These are phyloP conservation scores for Betta splendens DNA, from an alignment of 2,797 vertebrate species.

Conservation along the genomic window DNA sequence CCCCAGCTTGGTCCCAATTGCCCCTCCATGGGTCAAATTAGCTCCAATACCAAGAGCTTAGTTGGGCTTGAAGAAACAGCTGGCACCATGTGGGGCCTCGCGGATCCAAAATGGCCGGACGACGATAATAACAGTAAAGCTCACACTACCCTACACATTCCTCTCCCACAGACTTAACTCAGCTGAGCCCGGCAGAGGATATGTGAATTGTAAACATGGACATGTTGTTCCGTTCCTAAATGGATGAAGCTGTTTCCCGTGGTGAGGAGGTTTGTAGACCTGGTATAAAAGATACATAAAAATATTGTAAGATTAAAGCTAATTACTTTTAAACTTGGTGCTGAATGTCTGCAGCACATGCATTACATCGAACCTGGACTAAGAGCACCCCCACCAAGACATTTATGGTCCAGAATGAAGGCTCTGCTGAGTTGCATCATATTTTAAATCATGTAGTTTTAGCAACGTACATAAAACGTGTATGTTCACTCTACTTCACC, in stretches of 20 bases:
- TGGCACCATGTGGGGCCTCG: constrained; percentile 68
- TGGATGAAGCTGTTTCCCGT: constrained; percentile 46
- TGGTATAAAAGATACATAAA: too few species aligned
- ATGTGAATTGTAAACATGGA: constrained; percentile 63
- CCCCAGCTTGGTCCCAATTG: constrained; percentile 70
- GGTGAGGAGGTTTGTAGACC: too few species aligned
- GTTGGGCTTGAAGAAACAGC: constrained; percentile 76
- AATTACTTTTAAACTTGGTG: too few species aligned
- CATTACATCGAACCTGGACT: too few species aligned
- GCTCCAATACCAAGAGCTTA: constrained; percentile 82
- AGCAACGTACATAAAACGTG: background rate
- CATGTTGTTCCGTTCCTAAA: constrained; percentile 54
- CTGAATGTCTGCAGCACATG: too few species aligned
- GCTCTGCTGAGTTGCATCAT: too few species aligned
- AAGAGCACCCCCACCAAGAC: too few species aligned
- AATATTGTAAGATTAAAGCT: too few species aligned
- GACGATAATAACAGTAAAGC: constrained; percentile 41
- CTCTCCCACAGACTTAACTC: constrained; percentile 63
- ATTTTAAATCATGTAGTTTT: too few species aligned
- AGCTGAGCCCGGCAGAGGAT: constrained; percentile 47
- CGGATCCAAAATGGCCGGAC: constrained; percentile 66
- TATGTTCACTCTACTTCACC: constrained; percentile 2
- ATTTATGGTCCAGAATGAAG: too few species aligned
- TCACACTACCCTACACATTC: constrained; percentile 52
- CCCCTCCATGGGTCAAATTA: constrained; percentile 78